phyloP scores from a whole-genome alignment of 2,888 invertebrate species.

The Rhaphigaster nebulosa region DNA sequence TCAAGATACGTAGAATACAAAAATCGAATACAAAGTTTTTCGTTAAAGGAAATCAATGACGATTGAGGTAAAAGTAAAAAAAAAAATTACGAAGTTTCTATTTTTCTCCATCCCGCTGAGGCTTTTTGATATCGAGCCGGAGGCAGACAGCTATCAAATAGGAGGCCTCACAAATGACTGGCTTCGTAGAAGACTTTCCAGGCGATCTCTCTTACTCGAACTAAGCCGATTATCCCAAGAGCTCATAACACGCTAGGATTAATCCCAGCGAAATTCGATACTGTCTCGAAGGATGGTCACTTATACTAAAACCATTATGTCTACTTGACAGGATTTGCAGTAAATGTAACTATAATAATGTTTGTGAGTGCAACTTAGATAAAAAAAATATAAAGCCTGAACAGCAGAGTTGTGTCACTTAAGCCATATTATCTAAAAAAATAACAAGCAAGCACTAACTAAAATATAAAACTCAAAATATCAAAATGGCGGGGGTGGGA shows the following conservation, averaged over 20 bases:
- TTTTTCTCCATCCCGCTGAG: background rate
- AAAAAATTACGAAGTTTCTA: background rate
- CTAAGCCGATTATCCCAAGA: constrained; percentile 11
- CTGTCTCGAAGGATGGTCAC: background rate
- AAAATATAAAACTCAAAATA: too few species aligned
- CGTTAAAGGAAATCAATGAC: background rate
- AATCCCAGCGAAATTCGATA: background rate
- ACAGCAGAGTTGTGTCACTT: too few species aligned
- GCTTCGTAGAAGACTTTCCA: constrained; percentile 23
- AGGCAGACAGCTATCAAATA: constrained; percentile 19
- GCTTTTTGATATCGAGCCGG: background rate
- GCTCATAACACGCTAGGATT: background rate
- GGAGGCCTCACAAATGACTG: constrained; percentile 27
- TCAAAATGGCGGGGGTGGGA: too few species aligned
- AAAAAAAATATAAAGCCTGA: too few species aligned
- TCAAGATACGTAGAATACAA: too few species aligned
- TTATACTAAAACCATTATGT: background rate
- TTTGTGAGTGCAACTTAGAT: background rate
- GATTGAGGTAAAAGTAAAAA: background rate
- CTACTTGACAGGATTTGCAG: background rate
- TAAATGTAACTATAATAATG: background rate
- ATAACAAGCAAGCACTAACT: too few species aligned
- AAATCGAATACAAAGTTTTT: too few species aligned
- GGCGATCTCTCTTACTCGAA: constrained; percentile 12
- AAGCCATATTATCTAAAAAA: too few species aligned